Base-by-base conservation (phyloP, 2,797 vertebrate genomes). In the Austrolebias charrua region DNA sequence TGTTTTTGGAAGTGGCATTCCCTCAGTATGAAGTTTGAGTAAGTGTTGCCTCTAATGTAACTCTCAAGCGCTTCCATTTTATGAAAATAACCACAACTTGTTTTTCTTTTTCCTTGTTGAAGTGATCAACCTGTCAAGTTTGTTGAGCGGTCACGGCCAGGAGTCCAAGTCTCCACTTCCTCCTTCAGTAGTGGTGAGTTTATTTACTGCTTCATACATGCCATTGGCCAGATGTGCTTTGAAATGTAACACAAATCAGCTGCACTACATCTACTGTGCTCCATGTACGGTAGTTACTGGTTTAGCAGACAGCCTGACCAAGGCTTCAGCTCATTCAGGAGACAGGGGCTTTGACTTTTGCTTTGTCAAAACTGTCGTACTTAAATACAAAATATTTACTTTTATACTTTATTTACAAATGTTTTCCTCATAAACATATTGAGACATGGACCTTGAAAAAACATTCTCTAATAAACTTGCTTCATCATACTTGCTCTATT, bases 1-100 rank as follows among this genome's bases (percentile, higher is more conserved):
- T 99, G 97, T 86, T 99, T 99, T 90, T 99, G 98, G 98, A 95
- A 95, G 83, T 99, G 97, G 96, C 94, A 97, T 63, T 94, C 93
- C 0, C 87, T 93, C 85, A 96, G 88, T 79, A 93, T 96, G 94
- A 98, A 96, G 81, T 99, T 98, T 81, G 92, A 92, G 98, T 98
- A 91, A 28, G 53, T 40, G 0, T 56, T 14, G 42, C 20, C 1
- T 54, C 18, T 48, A 15, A 54, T 43, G 0, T 29, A 19, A 9
- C 49, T 49, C 31, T 45, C 5, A 1, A 2, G 12, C 14, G 3
- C 19, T 1, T 7, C 10, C 9, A 12, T 50, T 53, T 51, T 16
- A n/a, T 6, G 3, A 2, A 54, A 65, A 51, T 50, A 58, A 70
- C 10, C 3, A 14, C 6, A 55, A 5, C 1, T 2, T 45, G 29